phyloP scores from a whole-genome alignment of 1,140 invertebrate species.

The Ctenoplectra terminalis region DNA sequence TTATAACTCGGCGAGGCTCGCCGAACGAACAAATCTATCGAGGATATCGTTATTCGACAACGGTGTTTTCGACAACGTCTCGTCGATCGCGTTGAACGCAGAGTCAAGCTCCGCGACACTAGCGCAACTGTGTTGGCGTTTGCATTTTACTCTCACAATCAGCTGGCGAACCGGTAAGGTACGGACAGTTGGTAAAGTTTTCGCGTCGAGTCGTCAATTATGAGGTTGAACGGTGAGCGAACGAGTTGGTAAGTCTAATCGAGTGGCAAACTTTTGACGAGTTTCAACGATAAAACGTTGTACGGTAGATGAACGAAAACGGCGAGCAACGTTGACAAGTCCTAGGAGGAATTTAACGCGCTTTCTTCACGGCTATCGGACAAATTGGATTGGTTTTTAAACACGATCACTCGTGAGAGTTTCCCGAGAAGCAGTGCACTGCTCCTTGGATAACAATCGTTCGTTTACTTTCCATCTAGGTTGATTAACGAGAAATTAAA shows the following conservation, averaged over 20 bases:
- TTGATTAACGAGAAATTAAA: conserved; percentile 58
- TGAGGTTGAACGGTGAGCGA: conserved; percentile 11
- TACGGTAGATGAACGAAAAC: conserved; percentile 39
- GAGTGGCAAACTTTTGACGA: conserved; percentile 29
- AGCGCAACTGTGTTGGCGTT: too few species aligned
- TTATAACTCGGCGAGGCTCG: too few species aligned
- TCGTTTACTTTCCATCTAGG: conserved; percentile 36
- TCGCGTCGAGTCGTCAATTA: conserved; percentile 48
- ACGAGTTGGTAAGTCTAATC: conserved; percentile 59
- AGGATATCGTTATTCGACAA: too few species aligned
- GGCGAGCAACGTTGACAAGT: conserved; percentile 10
- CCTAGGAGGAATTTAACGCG: too few species aligned
- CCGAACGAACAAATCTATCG: too few species aligned
- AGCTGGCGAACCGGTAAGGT: too few species aligned
- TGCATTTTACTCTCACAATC: too few species aligned
- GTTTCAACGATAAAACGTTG: conserved; percentile 53
- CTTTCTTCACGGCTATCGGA: conserved; percentile 48
- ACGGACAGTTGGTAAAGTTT: background rate
- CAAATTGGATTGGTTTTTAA: conserved; percentile 68
- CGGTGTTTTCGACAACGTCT: too few species aligned
- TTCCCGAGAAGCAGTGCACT: too few species aligned
- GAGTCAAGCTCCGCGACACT: too few species aligned
- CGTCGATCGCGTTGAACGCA: too few species aligned
- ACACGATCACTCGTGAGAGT: conserved; percentile 36
- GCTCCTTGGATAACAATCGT: background rate